Percentiles rank a stretch among this genome's conserved stretches.
These are phyloP conservation scores for Clarias fuscus DNA, from an alignment of 2,797 vertebrate species.

Conservation along the genomic window DNA sequence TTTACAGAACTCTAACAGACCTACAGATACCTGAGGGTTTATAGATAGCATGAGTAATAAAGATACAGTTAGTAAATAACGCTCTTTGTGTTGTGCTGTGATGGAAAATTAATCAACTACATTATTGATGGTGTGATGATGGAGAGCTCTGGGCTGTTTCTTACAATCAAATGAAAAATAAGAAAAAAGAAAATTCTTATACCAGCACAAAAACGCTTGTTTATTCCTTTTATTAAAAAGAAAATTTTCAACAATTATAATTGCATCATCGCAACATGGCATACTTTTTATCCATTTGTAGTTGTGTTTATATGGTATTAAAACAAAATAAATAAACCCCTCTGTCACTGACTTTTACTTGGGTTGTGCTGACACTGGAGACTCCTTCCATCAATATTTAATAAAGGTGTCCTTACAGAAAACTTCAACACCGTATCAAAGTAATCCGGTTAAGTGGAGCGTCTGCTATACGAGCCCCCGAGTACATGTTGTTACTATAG, in stretches of 20 bases:
- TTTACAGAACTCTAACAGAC: not conserved
- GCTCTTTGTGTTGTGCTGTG: not conserved
- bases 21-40: not conserved
- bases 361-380: not conserved
- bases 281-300: not conserved
- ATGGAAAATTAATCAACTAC: not conserved
- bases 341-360: not conserved
- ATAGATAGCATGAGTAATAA: constrained; percentile 32
- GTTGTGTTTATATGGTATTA: not conserved
- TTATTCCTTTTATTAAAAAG: not conserved
- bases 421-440: not conserved
- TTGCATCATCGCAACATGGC: not conserved
- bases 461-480: not conserved
- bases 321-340: not conserved
- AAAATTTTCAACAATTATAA: not conserved
- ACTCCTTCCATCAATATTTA: not conserved
- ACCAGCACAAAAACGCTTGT: not conserved
- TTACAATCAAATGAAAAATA: not conserved
- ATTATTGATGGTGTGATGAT: no score
- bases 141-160: not conserved
- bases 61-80: not conserved
- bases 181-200: not conserved
- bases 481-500: not conserved
- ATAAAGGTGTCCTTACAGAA: not conserved
- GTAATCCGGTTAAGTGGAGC: not conserved